These are phyloP conservation scores for Carabus problematicus DNA, from an alignment of 2,888 invertebrate genomes.

Conservation along the genomic window DNA sequence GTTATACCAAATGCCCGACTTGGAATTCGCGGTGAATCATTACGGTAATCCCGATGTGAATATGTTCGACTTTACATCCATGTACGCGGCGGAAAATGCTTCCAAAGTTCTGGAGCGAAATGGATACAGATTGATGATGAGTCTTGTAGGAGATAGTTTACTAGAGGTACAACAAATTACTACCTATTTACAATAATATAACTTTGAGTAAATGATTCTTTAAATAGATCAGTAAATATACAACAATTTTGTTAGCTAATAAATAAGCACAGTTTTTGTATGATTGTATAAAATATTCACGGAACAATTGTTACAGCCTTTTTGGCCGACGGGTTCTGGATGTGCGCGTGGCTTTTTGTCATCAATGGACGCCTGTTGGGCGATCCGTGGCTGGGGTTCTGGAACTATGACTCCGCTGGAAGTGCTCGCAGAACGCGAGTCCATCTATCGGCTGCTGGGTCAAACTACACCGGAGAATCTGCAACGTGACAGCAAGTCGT, in stretches of 20 bases:
- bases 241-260: neutral
- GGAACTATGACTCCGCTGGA: slow-evolving; percentile 76
- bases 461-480: slow-evolving; percentile 98
- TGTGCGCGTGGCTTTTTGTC: slow-evolving; percentile 97
- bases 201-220: too few species aligned
- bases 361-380: slow-evolving; percentile 96
- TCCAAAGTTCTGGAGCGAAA: slow-evolving; percentile 77
- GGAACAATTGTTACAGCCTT: slow-evolving; percentile 67
- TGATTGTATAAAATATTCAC: neutral
- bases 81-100: slow-evolving; percentile 97
- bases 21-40: slow-evolving; percentile 97
- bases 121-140: slow-evolving; percentile 84
- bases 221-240: neutral
- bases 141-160: slow-evolving; percentile 94
- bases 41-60: slow-evolving; percentile 97
- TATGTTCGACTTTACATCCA: slow-evolving; percentile 98
- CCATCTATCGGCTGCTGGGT: slow-evolving; percentile 79
- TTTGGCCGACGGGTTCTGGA: slow-evolving; percentile 99
- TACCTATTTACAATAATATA: slow-evolving; percentile 13
- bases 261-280: neutral
- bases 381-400: slow-evolving; percentile 83
- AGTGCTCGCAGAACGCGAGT: slow-evolving; percentile 93
- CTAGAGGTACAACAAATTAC: slow-evolving; percentile 71
- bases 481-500: slow-evolving; percentile 85
- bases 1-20: slow-evolving; percentile 80